Percentiles rank a stretch among this genome's conserved stretches.
These are phyloP conservation scores for Pantherophis guttatus DNA, from an alignment of 2,113 vertebrate species.

Conservation along the genomic window DNA sequence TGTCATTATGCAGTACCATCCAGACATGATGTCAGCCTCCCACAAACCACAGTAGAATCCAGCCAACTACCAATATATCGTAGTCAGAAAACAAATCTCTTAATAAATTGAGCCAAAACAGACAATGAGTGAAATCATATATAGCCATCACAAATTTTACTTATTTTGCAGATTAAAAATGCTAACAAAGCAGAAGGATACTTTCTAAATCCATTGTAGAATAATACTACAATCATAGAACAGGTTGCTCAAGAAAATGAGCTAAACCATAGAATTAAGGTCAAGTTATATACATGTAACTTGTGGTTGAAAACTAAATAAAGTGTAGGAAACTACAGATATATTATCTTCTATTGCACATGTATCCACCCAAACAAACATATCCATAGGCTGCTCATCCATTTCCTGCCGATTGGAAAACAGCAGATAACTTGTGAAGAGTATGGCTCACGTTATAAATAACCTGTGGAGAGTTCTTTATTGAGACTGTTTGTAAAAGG, in stretches of 20 bases:
- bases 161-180: not conserved
- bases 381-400: not conserved
- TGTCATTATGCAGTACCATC: not conserved
- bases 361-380: not conserved
- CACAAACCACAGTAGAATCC: not conserved
- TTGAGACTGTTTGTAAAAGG: not conserved
- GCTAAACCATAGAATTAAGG: not conserved
- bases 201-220: not conserved
- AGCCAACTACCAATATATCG: not conserved
- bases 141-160: not conserved
- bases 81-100: not conserved
- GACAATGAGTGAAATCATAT: not conserved
- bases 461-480: not conserved
- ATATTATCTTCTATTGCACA: not conserved
- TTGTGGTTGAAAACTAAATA: not conserved
- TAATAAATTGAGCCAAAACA: not conserved
- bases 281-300: not conserved
- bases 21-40: slow-evolving; percentile 2
- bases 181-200: not conserved
- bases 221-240: not conserved
- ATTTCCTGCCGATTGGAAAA: not conserved
- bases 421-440: not conserved
- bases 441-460: not conserved
- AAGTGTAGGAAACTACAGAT: not conserved
- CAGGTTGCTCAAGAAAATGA: not conserved